Evolutionary conservation across 1,140 invertebrate species (phyloP), one percentile per base, ranked within the genome.

Genomic region (Apocrypta bakeri): DNA sequence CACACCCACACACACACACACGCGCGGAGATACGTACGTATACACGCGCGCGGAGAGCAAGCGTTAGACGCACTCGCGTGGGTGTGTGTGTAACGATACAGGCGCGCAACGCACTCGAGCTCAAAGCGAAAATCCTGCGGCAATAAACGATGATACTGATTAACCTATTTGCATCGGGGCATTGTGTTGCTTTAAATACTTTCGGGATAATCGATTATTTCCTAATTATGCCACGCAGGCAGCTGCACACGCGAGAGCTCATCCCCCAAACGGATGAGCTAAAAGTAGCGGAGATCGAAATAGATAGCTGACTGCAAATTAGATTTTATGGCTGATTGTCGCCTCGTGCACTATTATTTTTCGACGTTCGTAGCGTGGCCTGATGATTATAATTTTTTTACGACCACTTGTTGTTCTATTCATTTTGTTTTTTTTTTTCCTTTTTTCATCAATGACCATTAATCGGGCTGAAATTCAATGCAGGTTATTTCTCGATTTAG

Each of bases 131-230:
- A 75, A 63, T 77, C 29, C 33, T 24, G 75, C 63, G 61, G 31
- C 27, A 25, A 37, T 61, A 61, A 66, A 12, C 61, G 75, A 37
- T 25, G 31, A 77, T 77, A 24, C 56, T 66, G 63, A 78, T 78
- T 42, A 68, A 68, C 25, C 64, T 21, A 78, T 78, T 78, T 78
- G 76, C 17, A 17, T 61, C 31, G 21, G 7, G 37, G 56, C 27
- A 66, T n/a, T 77, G n/a, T 77, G 29, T 27, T 14, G 17, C 31
- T 64, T 64, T 77, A 40, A 25, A n/a, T 56, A 77, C n/a, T 66
- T 66, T 77, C 21, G 11, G 61, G 25, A 24, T 66, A 37, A 64
- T 66, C 33, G 75, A 66, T 77, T 66, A 25, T 31, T 66, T 66
- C 11, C 75, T 66, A 40, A 77, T 77, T 77, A 77, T 66, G 3